Base-by-base conservation (phyloP, 2,113 vertebrate genomes). In the Scalopus aquaticus region DNA sequence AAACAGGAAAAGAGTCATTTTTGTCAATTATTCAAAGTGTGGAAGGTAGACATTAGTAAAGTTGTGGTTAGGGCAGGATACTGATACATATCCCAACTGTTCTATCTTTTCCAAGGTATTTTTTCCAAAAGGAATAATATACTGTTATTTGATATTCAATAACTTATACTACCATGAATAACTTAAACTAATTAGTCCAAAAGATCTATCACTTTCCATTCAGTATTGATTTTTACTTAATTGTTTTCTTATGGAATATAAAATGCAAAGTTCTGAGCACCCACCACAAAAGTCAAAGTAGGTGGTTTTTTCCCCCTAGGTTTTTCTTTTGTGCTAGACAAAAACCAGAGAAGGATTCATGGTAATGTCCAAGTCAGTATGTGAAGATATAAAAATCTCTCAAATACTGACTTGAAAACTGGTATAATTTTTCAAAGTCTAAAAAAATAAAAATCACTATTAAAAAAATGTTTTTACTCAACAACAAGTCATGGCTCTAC, bases 391-490 rank as follows among this genome's bases (percentile, higher is more conserved):
- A 30, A 96, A 88, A 91, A 4, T 69, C 11, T 64, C 85, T 39
- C 54, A 94, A 88, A 78, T 64, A 73, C 6, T 85, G 42, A 56
- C 32, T n/a, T 94, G 72, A 44, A 91, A 94, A 70, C 80, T 93
- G 30, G 17, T 44, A 73, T 0, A 64, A 20, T 13, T 6, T 90
- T 96, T 60, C 69, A 58, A 87, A 87, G 16, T 64, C 15, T 74
- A 32, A 91, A 65, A 84, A 39, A 42, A 67, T 37, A 60, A 54
- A 60, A 22, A 46, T 42, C 30, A 89, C 67, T 12, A 26, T 79
- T 62, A 69, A 93, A 78, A 90, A 91, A 92, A 86, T 83, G 11
- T 30, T 92, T 69, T 90, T 88, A 77, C 39, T 84, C 64, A 94
- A 92, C 28, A 89, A 83, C 0, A 87, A 83, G 87, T 90, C 9